phyloP scores from a whole-genome alignment of 2,888 invertebrate species.

The Ophion ventricosus region DNA sequence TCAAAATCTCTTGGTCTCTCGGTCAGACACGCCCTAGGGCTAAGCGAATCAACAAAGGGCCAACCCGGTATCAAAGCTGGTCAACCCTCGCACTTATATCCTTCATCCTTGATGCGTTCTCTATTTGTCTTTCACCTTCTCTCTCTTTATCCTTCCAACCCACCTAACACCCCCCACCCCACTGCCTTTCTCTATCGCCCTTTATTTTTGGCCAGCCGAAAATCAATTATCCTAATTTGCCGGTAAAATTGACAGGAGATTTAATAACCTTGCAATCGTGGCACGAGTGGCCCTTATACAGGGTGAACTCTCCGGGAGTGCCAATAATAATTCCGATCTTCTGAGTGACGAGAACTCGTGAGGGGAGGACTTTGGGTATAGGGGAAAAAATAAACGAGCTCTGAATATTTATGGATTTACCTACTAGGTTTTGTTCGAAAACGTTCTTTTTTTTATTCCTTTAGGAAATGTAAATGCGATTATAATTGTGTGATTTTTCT shows the following conservation, averaged over 20 bases:
- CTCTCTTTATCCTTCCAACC: background rate
- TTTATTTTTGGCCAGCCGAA: constrained; percentile 27
- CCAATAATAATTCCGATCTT: constrained; percentile 3
- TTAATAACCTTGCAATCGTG: constrained; percentile 48
- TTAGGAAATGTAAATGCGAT: background rate
- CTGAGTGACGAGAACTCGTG: background rate
- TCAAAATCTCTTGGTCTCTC: constrained; percentile 34
- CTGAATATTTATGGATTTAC: background rate
- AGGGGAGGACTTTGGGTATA: background rate
- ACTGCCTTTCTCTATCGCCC: background rate
- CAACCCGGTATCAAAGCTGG: constrained; percentile 40
- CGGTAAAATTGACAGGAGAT: constrained; percentile 55
- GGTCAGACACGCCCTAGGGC: constrained; percentile 60
- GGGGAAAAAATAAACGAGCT: background rate
- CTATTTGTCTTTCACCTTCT: background rate
- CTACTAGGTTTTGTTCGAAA: background rate
- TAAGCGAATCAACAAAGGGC: constrained; percentile 61
- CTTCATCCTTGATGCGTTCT: constrained; percentile 19
- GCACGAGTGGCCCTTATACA: constrained; percentile 46
- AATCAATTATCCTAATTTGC: constrained; percentile 61
- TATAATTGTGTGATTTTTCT: background rate
- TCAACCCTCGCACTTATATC: constrained; percentile 48
- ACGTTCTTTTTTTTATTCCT: background rate
- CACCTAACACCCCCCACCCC: background rate
- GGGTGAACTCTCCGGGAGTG: constrained; percentile 5